A percentile compares a stretch with the other conserved stretches of the same genome.
These are phyloP conservation scores for Pherbina coryleti DNA, from an alignment of 2,888 invertebrate genomes.

Conservation along the genomic window DNA sequence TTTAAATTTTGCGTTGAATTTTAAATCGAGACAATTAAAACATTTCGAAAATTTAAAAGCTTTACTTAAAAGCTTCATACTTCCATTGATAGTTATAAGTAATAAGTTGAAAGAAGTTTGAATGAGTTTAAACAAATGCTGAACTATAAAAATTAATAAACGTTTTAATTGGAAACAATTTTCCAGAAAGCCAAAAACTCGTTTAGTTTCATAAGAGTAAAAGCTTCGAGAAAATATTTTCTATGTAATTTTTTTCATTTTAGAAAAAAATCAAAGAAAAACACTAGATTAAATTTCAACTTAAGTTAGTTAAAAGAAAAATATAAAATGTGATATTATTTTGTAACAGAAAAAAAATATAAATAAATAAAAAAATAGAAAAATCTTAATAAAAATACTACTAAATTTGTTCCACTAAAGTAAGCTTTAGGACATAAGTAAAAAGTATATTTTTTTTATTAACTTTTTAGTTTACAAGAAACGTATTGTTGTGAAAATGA, in stretches of 20 bases:
- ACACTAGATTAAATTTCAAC: background rate
- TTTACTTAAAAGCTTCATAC: too few relatives aligned
- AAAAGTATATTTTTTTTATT: background rate
- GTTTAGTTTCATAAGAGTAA: too few relatives aligned
- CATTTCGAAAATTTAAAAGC: too few relatives aligned
- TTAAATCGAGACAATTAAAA: too few relatives aligned
- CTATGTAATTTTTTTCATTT: too few relatives aligned
- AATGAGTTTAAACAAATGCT: too few relatives aligned
- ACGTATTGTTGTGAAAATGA: background rate
- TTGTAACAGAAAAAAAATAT: background rate
- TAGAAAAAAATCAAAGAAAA: background rate
- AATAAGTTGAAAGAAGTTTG: background rate
- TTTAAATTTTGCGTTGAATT: too few relatives aligned
- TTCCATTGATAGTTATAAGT: background rate
- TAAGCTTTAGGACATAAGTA: background rate
- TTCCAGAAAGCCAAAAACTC: too few relatives aligned
- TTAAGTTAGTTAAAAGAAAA: background rate
- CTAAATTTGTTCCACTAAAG: background rate
- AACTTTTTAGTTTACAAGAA: background rate
- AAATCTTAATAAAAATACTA: background rate
- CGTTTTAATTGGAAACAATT: too few relatives aligned
- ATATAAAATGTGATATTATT: slow-evolving; percentile 37
- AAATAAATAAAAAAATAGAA: too few relatives aligned
- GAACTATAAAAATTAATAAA: too few relatives aligned
- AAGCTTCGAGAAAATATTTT: too few relatives aligned